Evolutionary conservation across 2,113 vertebrate genomes (phyloP), one percentile per base, ranked within the genome.

Genomic region (Pseudopipra pipra): DNA sequence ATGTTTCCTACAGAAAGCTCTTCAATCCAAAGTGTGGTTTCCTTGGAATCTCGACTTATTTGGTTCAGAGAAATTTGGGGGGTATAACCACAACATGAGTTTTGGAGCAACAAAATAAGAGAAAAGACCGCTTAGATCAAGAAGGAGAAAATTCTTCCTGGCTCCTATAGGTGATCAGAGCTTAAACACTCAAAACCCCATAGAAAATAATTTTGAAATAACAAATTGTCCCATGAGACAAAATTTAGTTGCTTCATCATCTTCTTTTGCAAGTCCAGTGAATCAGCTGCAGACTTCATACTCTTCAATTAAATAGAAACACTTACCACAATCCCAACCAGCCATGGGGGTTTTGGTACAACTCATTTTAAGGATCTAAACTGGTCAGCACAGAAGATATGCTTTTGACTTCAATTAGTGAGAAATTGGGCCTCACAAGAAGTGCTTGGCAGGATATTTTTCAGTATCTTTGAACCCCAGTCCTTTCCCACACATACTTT

Each of bases 231-330:
- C 67, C 71, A 55, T 14, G 89, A 43, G 82, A 73, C 52, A 89
- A 66, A 66, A 77, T 83, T 18, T 15, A 66, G 71, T 77, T 85
- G 71, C 70, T 85, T 86, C 87, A 83, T 66, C 90, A 90, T 87
- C 78, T 95, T 37, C 82, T 79, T 94, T 76, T 85, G 81, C 71
- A 94, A 97, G 71, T 39, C 33, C 55, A 83, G 27, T 83, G 89
- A 93, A 88, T 83, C 91, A 83, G 63, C 78, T 85, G 55, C 81
- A 88, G 91, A 30, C 47, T 84, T 92, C 6, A 30, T 71, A 82
- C 41, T 85, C 89, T 87, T 74, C 90, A 83, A 28, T 91, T 79
- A 93, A 91, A 77, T 6, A 74, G 43, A 77, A 93, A 83, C 62
- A 87, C 67, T 73, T 74, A 91, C 78, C 39, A 0, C 87, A 94